Base-by-base conservation (phyloP, 2,888 invertebrate genomes). In the Diaprepes abbreviatus region DNA sequence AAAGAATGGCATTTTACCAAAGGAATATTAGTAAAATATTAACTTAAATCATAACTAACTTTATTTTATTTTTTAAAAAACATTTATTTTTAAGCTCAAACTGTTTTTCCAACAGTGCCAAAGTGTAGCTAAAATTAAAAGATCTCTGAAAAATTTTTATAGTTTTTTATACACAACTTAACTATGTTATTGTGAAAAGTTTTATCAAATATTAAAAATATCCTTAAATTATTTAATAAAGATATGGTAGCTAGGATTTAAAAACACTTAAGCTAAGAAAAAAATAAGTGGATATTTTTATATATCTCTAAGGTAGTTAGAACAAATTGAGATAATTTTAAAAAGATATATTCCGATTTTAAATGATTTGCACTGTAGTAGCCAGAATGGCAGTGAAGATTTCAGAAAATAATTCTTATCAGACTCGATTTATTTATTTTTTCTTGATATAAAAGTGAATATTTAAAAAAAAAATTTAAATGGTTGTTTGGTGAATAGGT, bases 101-200 rank as follows among this genome's bases (percentile, higher is more conserved):
- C 43, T 64, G 31, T 36, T 55, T 45, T 55, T 36, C 31, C 24
- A 45, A 33, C 55, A 55, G 64, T 64, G 64, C 64, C 64, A 64
- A 64, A 64, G 31, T 52, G 59, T 63, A 52, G 50, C 55, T 55
- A 40, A 21, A 14, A 52, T 16, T 48, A 28, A 38, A 63, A 21
- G 55, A 64, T 63, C 52, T 64, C 4, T 16, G n/a, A 12, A 31
- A 59, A 43, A 17, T 31, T 4, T 17, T 7, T 57, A 17, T 35
- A 40, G 36, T 21, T 55, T 55, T 55, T 55, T 55, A 35, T 35
- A 36, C n/a, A 36, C 33, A n/a, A 4, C n/a, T n/a, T n/a, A 36
- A 36, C 12, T 17, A 16, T 31, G 7, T 57, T 45, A 45, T 6
- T 45, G 21, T 45, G 24, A 9, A 45, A 21, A 45, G 24, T 45